Evolutionary conservation across 1,140 invertebrate genomes (phyloP).

Genomic region (Platorchestia sp.): DNA sequence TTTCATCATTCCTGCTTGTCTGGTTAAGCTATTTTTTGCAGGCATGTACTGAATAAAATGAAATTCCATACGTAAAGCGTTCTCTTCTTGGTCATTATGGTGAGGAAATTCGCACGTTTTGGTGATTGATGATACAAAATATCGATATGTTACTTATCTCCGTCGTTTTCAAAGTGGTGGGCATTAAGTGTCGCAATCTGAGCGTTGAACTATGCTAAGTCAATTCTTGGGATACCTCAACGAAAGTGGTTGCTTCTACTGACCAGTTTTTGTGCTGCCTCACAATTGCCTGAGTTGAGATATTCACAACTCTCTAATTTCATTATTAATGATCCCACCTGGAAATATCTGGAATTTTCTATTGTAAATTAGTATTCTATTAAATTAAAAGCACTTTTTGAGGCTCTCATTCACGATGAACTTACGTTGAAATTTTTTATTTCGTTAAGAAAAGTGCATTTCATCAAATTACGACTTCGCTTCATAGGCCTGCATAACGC

Average conservation of each 20-base stretch:
- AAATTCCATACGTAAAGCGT: background rate
- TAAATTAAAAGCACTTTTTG: background rate
- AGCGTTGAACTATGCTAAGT: background rate
- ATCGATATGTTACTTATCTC: background rate
- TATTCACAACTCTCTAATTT: background rate
- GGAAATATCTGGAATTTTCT: background rate
- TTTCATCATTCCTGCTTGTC: background rate
- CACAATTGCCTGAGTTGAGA: background rate
- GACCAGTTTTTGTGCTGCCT: background rate
- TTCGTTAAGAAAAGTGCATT: background rate
- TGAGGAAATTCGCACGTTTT: background rate
- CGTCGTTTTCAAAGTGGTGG: background rate
- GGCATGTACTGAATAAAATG: background rate
- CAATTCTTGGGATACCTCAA: background rate
- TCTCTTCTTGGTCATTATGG: background rate
- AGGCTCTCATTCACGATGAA: background rate
- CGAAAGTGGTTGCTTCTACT: background rate
- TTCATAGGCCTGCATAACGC: background rate
- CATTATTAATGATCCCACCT: background rate
- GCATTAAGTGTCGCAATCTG: background rate
- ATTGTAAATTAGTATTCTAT: background rate
- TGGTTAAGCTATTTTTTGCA: background rate
- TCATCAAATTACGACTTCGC: background rate
- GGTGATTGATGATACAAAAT: no score
- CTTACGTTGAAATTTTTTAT: background rate